phyloP scores from a whole-genome alignment of 2,888 invertebrate genomes.

The Clivina fossor region DNA sequence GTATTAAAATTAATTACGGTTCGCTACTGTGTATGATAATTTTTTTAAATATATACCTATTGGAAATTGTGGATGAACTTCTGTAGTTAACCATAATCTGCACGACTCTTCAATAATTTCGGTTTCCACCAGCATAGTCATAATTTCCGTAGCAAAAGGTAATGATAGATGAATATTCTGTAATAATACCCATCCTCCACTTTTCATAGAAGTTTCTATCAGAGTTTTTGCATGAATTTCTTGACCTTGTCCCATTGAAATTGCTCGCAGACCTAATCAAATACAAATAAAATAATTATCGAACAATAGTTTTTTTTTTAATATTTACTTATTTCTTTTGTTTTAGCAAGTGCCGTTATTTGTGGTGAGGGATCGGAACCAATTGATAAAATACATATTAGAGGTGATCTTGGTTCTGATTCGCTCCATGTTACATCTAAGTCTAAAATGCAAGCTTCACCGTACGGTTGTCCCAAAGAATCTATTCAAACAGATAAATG shows the following conservation, averaged over 20 bases:
- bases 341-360: slow-evolving; percentile 83
- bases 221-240: slow-evolving; percentile 59
- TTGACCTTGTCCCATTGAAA: slow-evolving; percentile 98
- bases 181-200: slow-evolving; percentile 90
- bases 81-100: slow-evolving; percentile 88
- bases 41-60: slow-evolving; percentile 68
- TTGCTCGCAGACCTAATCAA: slow-evolving; percentile 70
- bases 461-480: slow-evolving; percentile 83
- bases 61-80: slow-evolving; percentile 90
- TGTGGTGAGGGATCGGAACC: slow-evolving; percentile 97
- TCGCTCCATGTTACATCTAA: slow-evolving; percentile 88
- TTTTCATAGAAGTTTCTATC: slow-evolving; percentile 51
- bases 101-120: slow-evolving; percentile 81
- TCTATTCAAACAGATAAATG: slow-evolving; percentile 53
- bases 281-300: slow-evolving; percentile 1
- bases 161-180: slow-evolving; percentile 96
- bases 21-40: background rate
- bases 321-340: slow-evolving; percentile 76
- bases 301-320: background rate
- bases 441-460: slow-evolving; percentile 90
- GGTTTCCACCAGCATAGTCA: slow-evolving; percentile 85
- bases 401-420: slow-evolving; percentile 83
- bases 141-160: slow-evolving; percentile 89
- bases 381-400: slow-evolving; percentile 90
- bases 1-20: background rate